phyloP scores from a whole-genome alignment of 2,113 vertebrate species.

The Anguilla japonica region DNA sequence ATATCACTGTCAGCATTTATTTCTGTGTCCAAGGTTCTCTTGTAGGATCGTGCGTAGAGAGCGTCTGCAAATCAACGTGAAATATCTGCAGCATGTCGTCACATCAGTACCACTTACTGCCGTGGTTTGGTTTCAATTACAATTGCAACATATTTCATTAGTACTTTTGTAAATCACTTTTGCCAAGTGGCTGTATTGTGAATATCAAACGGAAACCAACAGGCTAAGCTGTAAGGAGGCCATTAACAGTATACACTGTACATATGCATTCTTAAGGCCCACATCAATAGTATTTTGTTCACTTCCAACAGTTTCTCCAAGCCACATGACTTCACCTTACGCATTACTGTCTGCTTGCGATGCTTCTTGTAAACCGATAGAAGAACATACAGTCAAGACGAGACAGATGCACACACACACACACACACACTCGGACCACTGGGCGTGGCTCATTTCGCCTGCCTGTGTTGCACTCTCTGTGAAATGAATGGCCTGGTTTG shows the following conservation, averaged over 20 bases:
- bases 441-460: conserved; percentile 1
- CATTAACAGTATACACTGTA: too few species aligned
- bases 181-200: too few species aligned
- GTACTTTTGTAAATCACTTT: too few species aligned
- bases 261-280: too few species aligned
- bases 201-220: too few species aligned
- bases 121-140: too few species aligned
- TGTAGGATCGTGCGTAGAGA: not conserved
- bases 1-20: not conserved
- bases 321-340: not conserved
- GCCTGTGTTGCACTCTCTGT: not conserved
- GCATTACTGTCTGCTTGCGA: not conserved
- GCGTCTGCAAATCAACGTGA: not conserved
- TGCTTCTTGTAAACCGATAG: not conserved
- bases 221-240: too few species aligned
- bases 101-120: too few species aligned
- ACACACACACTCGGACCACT: not conserved
- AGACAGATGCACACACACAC: too few species aligned
- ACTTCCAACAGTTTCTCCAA: too few species aligned
- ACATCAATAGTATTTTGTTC: too few species aligned
- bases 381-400: not conserved
- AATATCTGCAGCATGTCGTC: not conserved
- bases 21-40: not conserved
- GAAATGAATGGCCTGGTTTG: not conserved
- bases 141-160: too few species aligned